Evolutionary conservation across 2,113 vertebrate species (phyloP), one percentile per base, ranked within the genome.

Genomic region (Chrysochloris asiatica): DNA sequence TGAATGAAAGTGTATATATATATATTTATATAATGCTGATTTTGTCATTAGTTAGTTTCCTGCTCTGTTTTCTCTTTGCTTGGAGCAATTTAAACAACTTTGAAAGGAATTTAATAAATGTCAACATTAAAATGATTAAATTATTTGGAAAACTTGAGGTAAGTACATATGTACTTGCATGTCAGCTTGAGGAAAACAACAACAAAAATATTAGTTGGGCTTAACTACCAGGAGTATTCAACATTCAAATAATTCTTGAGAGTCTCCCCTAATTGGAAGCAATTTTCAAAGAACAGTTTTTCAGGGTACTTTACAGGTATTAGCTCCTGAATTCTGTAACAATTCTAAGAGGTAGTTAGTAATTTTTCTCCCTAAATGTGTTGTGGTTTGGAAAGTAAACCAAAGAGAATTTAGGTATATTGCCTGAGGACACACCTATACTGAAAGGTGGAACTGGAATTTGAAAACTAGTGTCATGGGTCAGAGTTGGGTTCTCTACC

Each of bases 41-140:
- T 79, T 79, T 65, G 33, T 38, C 28, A 33, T 30, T 65, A 83
- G 14, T 12, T 80, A 38, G n/a, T 56, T 48, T 72, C 54, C 41
- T 79, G 45, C 47, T 77, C 45, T 50, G 41, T 21, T 41, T 84
- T 65, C 47, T 56, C 81, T 75, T 88, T 79, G 43, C 47, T 75
- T 83, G 52, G 10, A 85, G 65, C 72, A 85, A 81, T 38, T 3
- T 65, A 63, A 56, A 28, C 75, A 54, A 41, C 45, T 75, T 80
- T 54, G 38, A 41, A 4, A 45, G 56, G 63, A 84, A 28, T 88
- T 73, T 88, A 67, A 65, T 59, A 80, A 84, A 14, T 75, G 30
- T 45, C 80, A 92, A 56, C 54, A 80, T 81, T 80, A 84, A 92
- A 63, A 79, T 72, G 48, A 81, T 67, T 75, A 21, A 38, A 65